Conservation (phyloP, 2,888 invertebrate genomes). For the Ceramica pisi region DNA sequence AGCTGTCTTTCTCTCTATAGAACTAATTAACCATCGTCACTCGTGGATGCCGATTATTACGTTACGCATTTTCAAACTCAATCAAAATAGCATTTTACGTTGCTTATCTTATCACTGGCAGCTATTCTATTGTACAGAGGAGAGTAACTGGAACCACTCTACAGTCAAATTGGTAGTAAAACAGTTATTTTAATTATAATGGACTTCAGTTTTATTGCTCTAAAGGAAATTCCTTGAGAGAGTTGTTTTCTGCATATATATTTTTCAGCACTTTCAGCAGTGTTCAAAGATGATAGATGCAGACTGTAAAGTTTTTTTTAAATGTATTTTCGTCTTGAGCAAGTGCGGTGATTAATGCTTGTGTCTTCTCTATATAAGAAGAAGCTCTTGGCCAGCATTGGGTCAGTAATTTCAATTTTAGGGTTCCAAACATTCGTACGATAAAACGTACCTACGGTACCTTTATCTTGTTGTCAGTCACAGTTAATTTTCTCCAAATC, state of each 20-base stretch:
- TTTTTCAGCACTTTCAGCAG: background rate
- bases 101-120: slow-evolving; percentile 19
- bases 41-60: background rate
- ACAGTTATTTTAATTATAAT: background rate
- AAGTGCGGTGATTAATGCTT: too few species aligned
- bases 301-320: too few species aligned
- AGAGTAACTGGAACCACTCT: slow-evolving; percentile 5
- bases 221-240: background rate
- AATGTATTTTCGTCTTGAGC: too few species aligned
- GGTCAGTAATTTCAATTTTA: too few species aligned
- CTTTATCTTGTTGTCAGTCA: too few species aligned
- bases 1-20: background rate
- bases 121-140: slow-evolving; percentile 7
- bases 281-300: background rate
- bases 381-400: too few species aligned
- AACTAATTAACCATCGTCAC: background rate
- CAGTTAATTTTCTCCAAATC: too few species aligned
- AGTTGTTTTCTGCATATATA: background rate
- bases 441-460: too few species aligned
- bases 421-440: too few species aligned
- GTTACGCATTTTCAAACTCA: background rate
- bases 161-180: background rate
- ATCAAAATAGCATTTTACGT: slow-evolving; percentile 1
- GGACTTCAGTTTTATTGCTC: background rate
- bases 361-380: too few species aligned